Conservation (phyloP, 2,888 invertebrate species). For the Diarsia brunnea region DNA sequence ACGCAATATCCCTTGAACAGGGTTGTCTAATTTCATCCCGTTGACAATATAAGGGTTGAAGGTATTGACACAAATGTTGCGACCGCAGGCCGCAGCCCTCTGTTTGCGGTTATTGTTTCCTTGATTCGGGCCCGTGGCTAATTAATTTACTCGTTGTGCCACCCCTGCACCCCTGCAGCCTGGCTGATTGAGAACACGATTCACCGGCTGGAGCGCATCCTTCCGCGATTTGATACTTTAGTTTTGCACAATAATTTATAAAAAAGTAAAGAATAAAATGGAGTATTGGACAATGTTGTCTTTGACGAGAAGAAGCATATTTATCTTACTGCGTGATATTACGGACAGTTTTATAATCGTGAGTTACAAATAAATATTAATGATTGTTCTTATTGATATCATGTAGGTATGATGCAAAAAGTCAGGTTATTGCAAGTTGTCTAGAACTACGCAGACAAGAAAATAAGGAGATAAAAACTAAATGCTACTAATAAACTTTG, state of each 20-base stretch:
- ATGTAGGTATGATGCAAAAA: slow-evolving; percentile 43
- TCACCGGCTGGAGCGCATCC: slow-evolving; percentile 36
- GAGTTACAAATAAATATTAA: slow-evolving; percentile 40
- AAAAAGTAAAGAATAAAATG: not conserved
- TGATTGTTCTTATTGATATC: not conserved
- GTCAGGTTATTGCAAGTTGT: slow-evolving; percentile 16
- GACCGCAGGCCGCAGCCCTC: slow-evolving; percentile 82
- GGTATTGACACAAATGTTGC: slow-evolving; percentile 85
- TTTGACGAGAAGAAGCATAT: not conserved
- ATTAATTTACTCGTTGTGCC: slow-evolving; percentile 83
- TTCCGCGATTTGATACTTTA: slow-evolving; percentile 26
- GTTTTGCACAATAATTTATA: not conserved
- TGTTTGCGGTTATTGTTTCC: slow-evolving; percentile 89
- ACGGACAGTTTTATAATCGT: slow-evolving; percentile 15
- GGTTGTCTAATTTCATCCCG: slow-evolving; percentile 78
- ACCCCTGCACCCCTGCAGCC: slow-evolving; percentile 48
- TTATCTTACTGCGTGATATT: not conserved
- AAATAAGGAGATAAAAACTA: not conserved
- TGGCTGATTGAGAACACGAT: slow-evolving; percentile 54
- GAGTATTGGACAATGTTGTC: not conserved
- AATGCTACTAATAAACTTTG: not conserved
- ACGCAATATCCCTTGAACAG: slow-evolving; percentile 63
- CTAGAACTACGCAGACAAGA: not conserved
- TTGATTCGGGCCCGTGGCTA: slow-evolving; percentile 83
- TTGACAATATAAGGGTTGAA: slow-evolving; percentile 81